phyloP scores from a whole-genome alignment of 53 echinoderm and acorn worm genomes.

The Stichopus horrens region DNA sequence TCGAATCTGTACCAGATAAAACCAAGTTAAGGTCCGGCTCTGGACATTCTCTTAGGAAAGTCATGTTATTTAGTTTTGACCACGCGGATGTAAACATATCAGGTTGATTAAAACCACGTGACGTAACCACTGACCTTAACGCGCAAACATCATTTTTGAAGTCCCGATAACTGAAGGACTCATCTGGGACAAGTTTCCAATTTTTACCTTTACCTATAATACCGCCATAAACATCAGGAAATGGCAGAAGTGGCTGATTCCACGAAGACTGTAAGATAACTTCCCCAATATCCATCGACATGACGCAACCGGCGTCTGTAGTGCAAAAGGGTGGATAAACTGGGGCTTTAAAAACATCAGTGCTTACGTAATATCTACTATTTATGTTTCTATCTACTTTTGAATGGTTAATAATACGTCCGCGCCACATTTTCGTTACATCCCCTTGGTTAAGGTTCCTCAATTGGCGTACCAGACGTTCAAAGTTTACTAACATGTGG shows the following conservation, averaged over 20 bases:
- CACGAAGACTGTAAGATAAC: conserved; percentile 52
- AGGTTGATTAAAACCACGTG: conserved; percentile 60
- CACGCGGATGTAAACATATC: conserved; percentile 57
- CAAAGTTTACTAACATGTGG: conserved; percentile 70
- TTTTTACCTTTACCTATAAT: conserved; percentile 65
- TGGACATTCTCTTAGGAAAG: conserved; percentile 76
- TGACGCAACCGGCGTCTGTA: conserved; percentile 71
- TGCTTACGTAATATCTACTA: conserved; percentile 71
- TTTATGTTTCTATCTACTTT: conserved; percentile 57
- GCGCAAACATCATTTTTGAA: conserved; percentile 63
- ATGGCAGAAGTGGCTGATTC: conserved; percentile 60
- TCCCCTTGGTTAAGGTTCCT: conserved; percentile 53
- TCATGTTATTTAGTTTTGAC: conserved; percentile 60
- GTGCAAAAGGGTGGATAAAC: conserved; percentile 80
- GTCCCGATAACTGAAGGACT: conserved; percentile 60
- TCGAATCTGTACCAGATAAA: conserved; percentile 56
- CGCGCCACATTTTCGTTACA: conserved; percentile 69
- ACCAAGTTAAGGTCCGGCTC: conserved; percentile 80
- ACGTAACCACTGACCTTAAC: conserved; percentile 64
- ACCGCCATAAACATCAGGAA: conserved; percentile 75
- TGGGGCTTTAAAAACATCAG: conserved; percentile 34
- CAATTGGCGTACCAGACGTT: conserved; percentile 65
- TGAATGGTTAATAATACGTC: conserved; percentile 55
- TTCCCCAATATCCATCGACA: conserved; percentile 63
- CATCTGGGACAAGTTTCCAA: conserved; percentile 62